Evolutionary conservation across 2,113 vertebrate species (phyloP).

Genomic region (Cyprinodon tularosa): DNA sequence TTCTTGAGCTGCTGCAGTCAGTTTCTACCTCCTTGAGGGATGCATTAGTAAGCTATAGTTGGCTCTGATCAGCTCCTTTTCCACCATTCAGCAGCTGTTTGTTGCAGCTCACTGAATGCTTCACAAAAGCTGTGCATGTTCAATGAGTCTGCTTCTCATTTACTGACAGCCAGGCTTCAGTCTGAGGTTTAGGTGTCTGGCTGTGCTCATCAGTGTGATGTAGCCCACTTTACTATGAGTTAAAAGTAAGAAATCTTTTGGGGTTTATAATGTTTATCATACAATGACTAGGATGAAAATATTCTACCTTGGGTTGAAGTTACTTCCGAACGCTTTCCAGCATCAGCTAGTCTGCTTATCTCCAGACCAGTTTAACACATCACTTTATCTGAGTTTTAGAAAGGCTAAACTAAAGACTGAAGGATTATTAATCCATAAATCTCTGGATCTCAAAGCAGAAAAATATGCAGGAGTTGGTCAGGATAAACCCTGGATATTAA

Average conservation of each 20-base stretch:
- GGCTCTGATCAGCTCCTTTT: constrained; percentile 15
- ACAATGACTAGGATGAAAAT: background rate
- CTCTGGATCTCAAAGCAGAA: background rate
- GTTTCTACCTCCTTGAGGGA: constrained; percentile 10
- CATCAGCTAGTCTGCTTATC: background rate
- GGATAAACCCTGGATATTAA: too few relatives aligned
- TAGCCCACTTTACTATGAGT: background rate
- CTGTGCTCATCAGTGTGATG: background rate
- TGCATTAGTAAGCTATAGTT: constrained; percentile 31
- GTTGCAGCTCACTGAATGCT: background rate
- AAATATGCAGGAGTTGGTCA: background rate
- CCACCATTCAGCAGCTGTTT: constrained; percentile 16
- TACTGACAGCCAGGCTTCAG: constrained; percentile 24
- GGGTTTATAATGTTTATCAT: background rate
- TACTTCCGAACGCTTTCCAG: background rate
- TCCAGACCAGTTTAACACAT: background rate
- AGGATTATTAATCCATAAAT: background rate
- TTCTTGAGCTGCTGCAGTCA: constrained; percentile 16
- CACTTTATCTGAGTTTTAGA: background rate
- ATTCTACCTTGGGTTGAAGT: constrained; percentile 4
- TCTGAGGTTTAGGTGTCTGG: constrained; percentile 5
- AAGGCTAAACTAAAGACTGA: background rate
- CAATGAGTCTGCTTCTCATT: constrained; percentile 24
- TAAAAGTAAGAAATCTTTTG: background rate
- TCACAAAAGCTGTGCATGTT: constrained; percentile 19